phyloP scores from a whole-genome alignment of 2,797 vertebrate species.

The Meriones psammophilus region DNA sequence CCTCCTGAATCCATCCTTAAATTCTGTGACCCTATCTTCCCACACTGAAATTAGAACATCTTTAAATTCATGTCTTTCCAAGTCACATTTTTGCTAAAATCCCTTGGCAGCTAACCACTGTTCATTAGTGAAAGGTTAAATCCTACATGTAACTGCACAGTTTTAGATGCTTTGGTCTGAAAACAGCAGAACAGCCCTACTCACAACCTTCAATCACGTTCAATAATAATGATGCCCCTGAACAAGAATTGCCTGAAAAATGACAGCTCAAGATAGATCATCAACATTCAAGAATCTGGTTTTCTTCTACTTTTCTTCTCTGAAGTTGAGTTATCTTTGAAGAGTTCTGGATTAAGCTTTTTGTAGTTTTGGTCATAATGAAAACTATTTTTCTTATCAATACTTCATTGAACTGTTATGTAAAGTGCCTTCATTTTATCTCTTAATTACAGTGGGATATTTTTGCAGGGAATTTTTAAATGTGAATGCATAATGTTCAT shows the following conservation, averaged over 20 bases:
- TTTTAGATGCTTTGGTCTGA: not conserved
- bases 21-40: not conserved
- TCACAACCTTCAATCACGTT: not conserved
- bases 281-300: not conserved
- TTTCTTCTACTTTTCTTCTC: slow-evolving; percentile 1
- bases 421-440: not conserved
- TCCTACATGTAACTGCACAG: not conserved
- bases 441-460: not conserved
- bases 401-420: not conserved
- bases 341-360: not conserved
- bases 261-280: not conserved
- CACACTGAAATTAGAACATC: not conserved
- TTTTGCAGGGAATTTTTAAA: slow-evolving; percentile 51
- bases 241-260: slow-evolving; percentile 10
- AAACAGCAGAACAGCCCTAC: not conserved
- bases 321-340: slow-evolving; percentile 9
- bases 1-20: not conserved
- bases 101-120: not conserved
- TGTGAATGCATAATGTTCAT: not conserved
- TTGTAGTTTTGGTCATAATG: not conserved
- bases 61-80: not conserved
- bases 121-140: slow-evolving; percentile 4
- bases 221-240: not conserved
- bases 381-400: slow-evolving; percentile 34
- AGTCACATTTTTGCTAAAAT: slow-evolving; percentile 38